Evolutionary conservation across 2,113 vertebrate genomes (phyloP).

Genomic region (Perccottus glenii): DNA sequence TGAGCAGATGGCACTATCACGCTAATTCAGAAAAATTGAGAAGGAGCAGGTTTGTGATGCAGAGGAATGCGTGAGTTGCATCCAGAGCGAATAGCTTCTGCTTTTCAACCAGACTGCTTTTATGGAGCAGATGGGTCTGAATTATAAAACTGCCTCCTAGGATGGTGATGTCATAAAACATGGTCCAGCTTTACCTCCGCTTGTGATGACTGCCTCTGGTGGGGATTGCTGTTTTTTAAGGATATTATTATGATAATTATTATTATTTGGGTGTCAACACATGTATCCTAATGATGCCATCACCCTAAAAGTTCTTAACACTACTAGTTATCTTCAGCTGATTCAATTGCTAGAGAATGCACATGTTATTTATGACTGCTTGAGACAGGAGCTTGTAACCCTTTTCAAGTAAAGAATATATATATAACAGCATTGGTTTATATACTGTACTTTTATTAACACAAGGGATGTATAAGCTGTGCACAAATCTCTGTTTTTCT

Average conservation of each 20-base stretch:
- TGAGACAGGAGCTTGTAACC: not conserved
- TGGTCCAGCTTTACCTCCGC: slow-evolving; percentile 31
- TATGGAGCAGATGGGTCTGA: slow-evolving; percentile 86
- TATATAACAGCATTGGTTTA: not conserved
- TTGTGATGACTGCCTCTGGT: slow-evolving; percentile 37
- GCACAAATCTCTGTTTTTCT: slow-evolving; percentile 6
- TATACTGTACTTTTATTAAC: not conserved
- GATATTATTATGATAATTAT: slow-evolving; percentile 38
- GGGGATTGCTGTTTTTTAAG: slow-evolving; percentile 40
- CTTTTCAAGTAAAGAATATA: not conserved
- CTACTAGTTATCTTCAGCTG: not conserved
- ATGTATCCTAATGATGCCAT: slow-evolving; percentile 21
- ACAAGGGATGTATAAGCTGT: not conserved
- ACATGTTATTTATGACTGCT: not conserved
- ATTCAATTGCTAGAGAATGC: not conserved
- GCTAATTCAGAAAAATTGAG: slow-evolving; percentile 92
- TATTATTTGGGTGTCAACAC: slow-evolving; percentile 36
- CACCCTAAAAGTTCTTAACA: not conserved
- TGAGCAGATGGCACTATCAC: slow-evolving; percentile 91
- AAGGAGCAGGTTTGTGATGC: slow-evolving; percentile 85
- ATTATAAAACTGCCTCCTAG: slow-evolving; percentile 86
- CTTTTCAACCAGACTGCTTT: slow-evolving; percentile 76
- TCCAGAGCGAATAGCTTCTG: slow-evolving; percentile 80
- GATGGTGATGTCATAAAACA: slow-evolving; percentile 77
- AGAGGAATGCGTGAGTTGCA: slow-evolving; percentile 84